Evolutionary conservation across 2,888 invertebrate species (phyloP), one percentile per base, ranked within the genome.

Genomic region (Venusia cambrica): DNA sequence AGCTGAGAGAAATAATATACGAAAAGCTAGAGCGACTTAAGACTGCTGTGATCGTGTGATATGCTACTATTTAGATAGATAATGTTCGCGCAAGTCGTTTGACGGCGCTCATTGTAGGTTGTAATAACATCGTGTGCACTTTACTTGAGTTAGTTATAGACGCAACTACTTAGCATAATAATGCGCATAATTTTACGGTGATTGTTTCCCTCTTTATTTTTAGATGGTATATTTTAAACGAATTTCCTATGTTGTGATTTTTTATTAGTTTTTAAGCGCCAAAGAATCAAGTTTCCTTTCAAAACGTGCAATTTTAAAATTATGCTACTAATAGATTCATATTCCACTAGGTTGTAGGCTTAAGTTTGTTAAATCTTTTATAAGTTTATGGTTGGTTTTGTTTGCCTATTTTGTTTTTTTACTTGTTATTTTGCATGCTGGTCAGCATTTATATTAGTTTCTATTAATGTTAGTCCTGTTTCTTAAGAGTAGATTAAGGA

Each of bases 1-100:
- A 36, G 89, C 89, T 29, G 96, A 96, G 73, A 94, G 93, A 73
- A 89, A 89, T 52, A 93, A 92, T 65, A 96, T 96, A 69, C 92
- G 92, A 57, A 93, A 92, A 58, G 92, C 92, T 47, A 88, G 91
- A 62, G 54, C 87, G 48, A 76, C 77, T 43, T 84, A 79, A 73
- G 73, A 73, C 74, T 76, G 76, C 70, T 72, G 68, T 68, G 68
- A 73, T 66, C 42, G 70, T 80, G 79, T 79, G 76, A 80, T 77
- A 79, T 66, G 62, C 64, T 61, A 56, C 48, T 56, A 46, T 32
- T 55, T 66, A 65, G 53, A 55, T 61, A 61, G 53, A 34, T 54
- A 47, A 32, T 57, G 54, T 69, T 57, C 67, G 50, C 63, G 61
- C 67, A 60, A 58, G 57, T 65, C 62, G 66, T 64, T 51, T 41